Evolutionary conservation across 2,113 vertebrate species (phyloP), one percentile per base, ranked within the genome.

Genomic region (Uria lomvia): DNA sequence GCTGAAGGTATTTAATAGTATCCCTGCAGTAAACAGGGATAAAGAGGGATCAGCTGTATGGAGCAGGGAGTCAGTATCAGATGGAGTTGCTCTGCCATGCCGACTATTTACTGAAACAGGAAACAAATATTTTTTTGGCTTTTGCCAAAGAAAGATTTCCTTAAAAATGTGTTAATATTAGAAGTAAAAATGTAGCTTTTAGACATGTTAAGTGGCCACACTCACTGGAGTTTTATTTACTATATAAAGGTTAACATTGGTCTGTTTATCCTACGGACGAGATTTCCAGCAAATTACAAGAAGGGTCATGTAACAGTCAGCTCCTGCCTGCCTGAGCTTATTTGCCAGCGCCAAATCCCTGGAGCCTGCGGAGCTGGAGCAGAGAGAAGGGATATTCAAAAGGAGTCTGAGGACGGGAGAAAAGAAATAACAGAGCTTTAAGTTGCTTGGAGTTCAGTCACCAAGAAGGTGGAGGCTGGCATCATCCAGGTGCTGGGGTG

Each of bases 241-340:
- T 94, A 91, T 89, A 87, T 58, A 94, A 94, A 97, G 94, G 96
- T 96, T 95, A 97, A 90, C 96, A 92, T 87, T 85, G 92, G 94
- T 88, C 90, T 97, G 96, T 97, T 97, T 97, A 97, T 96, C 92
- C 93, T 82, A 86, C 56, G 23, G 96, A 85, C 1, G n/a, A 97
- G 96, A 90, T 91, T 97, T 96, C 96, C 96, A 97, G 96, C 85
- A 97, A 94, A 97, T 96, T 88, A 94, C 96, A 97, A 88, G 96
- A 92, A 97, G 91, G 96, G 96, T 97, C 96, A 97, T 92, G 86
- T 95, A 97, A 95, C 95, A 97, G 96, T 97, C 97, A 97, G 96
- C 95, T 97, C 94, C 92, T 42, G 74, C 94, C 94, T 80, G 91
- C 94, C 85, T 93, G 87, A 85, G 96, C 85, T 86, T 73, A 66